phyloP scores from a whole-genome alignment of 2,797 vertebrate genomes.

The Tragopan temminckii region DNA sequence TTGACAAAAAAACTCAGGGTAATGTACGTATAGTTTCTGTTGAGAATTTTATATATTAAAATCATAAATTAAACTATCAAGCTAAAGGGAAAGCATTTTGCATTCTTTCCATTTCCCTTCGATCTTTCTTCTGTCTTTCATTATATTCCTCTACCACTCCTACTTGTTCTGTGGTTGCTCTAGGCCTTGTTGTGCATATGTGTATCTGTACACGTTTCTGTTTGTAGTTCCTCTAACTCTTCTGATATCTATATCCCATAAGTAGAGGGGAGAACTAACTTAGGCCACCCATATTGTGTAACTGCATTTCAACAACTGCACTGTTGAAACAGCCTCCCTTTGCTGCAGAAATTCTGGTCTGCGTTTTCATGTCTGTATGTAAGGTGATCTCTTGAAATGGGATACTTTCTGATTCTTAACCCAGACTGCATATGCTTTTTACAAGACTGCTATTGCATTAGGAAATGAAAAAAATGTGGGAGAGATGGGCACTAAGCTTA shows the following conservation, averaged over 20 bases:
- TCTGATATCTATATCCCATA: fast-evolving
- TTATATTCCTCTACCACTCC: not conserved
- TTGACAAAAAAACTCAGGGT: not conserved
- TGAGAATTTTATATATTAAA: not conserved
- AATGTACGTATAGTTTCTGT: not conserved
- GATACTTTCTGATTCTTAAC: not conserved
- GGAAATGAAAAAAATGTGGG: not conserved
- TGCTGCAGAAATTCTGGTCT: not conserved
- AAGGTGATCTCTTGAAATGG: not conserved
- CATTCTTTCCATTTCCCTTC: not conserved
- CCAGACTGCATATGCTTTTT: not conserved
- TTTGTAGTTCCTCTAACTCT: not conserved
- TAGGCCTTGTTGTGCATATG: not conserved
- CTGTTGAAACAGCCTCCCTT: not conserved
- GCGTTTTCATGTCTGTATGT: not conserved
- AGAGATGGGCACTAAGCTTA: not conserved
- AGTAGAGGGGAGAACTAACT: not conserved
- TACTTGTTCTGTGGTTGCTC: not conserved
- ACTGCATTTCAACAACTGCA: not conserved
- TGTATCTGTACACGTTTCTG: not conserved
- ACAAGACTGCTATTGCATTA: not conserved
- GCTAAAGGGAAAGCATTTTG: not conserved
- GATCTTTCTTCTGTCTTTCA: not conserved
- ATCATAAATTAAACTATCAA: not conserved
- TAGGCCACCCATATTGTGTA: not conserved